These are phyloP conservation scores for Allacma fusca DNA, from an alignment of 2,888 invertebrate species.

Conservation along the genomic window DNA sequence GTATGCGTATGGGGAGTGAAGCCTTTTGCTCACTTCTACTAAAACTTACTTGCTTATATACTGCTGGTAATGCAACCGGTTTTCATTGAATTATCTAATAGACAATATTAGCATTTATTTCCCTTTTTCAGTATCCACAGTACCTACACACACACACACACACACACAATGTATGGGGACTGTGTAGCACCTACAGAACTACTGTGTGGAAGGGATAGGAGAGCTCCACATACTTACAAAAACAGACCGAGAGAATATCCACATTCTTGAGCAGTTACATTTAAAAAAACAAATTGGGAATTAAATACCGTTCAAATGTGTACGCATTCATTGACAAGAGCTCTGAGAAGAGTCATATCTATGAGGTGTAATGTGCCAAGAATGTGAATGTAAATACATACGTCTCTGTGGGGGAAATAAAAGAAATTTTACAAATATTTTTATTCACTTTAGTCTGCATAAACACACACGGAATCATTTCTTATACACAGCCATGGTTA, in stretches of 20 bases:
- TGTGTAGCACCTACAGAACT: no score
- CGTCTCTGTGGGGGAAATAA: not conserved
- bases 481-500: not conserved
- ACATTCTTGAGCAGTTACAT: conserved; percentile 11
- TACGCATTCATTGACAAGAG: not conserved
- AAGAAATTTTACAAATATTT: conserved; percentile 17
- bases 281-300: conserved; percentile 21
- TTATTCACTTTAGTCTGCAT: not conserved
- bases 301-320: conserved; percentile 4
- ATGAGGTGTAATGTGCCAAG: conserved; percentile 1
- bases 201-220: no score
- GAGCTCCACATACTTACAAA: no score
- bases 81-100: conserved; percentile 24
- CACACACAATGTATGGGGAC: no score
- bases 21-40: no score
- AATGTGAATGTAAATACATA: not conserved
- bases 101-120: conserved; percentile 27
- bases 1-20: no score
- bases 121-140: not conserved
- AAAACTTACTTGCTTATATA: not conserved
- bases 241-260: no score
- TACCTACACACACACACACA: no score
- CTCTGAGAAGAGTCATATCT: not conserved
- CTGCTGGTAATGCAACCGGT: conserved; percentile 14
- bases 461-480: not conserved